Conservation (phyloP, 2,797 vertebrate genomes). For the Phrynocephalus guinanensis region DNA sequence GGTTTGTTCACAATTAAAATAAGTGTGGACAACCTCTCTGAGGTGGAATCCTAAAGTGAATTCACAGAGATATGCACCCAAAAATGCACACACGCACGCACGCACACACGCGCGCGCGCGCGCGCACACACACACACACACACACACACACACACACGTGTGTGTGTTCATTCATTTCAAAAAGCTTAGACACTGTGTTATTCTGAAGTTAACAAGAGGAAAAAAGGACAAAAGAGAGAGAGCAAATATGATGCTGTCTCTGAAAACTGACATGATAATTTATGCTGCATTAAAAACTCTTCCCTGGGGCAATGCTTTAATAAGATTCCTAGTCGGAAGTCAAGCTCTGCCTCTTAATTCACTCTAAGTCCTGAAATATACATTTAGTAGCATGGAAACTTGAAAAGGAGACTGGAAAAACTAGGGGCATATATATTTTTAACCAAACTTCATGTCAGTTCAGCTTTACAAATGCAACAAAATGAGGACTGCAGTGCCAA, state of each 20-base stretch:
- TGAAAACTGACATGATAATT: constrained; percentile 72
- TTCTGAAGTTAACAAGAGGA: constrained; percentile 50
- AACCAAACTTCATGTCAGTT: constrained; percentile 35
- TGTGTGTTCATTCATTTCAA: constrained; percentile 20
- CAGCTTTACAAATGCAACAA: constrained; percentile 28
- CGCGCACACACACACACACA: neutral
- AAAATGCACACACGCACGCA: neutral
- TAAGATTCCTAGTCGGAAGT: constrained; percentile 76
- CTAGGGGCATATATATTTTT: constrained; percentile 26
- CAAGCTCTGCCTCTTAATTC: constrained; percentile 71
- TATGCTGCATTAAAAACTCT: constrained; percentile 75
- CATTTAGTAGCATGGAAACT: constrained; percentile 68
- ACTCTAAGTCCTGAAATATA: constrained; percentile 74
- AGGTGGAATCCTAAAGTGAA: neutral
- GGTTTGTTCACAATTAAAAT: neutral
- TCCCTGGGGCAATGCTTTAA: constrained; percentile 79
- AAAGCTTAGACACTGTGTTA: neutral
- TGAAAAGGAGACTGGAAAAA: constrained; percentile 59
- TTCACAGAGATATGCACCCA: no score
- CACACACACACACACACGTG: neutral
- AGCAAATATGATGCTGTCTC: constrained; percentile 47
- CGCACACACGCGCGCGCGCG: no score
- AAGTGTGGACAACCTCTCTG: neutral
- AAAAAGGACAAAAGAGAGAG: constrained; percentile 23
- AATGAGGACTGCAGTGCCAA: accelerated